A percentile compares a stretch with the other conserved stretches of the same genome.
These are phyloP conservation scores for Cheilosia pagana DNA, from an alignment of 2,888 invertebrate species.

Conservation along the genomic window DNA sequence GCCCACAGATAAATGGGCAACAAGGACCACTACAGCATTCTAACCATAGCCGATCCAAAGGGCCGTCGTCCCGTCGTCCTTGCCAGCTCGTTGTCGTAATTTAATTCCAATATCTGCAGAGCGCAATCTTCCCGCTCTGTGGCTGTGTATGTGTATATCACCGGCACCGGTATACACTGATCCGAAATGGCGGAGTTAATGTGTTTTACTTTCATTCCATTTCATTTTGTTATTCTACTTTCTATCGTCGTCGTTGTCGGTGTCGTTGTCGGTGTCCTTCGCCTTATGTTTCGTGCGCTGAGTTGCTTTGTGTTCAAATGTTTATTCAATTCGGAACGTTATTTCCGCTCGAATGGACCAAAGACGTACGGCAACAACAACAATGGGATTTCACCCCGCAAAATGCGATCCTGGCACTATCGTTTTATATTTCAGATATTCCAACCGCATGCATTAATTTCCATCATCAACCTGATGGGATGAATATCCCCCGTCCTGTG, in stretches of 20 bases:
- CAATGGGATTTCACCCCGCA: constrained; percentile 39
- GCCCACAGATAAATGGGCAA: constrained; percentile 68
- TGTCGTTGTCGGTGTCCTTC: constrained; percentile 33
- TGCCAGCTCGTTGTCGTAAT: constrained; percentile 71
- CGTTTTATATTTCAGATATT: constrained; percentile 57
- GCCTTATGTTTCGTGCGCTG: constrained; percentile 58
- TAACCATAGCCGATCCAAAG: background rate
- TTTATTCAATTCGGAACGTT: constrained; percentile 67
- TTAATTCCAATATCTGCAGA: constrained; percentile 72
- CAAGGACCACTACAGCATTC: constrained; percentile 31
- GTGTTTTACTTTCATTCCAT: constrained; percentile 72
- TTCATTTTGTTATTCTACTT: constrained; percentile 60
- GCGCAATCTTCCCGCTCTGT: constrained; percentile 29
- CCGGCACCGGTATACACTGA: constrained; percentile 23
- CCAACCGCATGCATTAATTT: constrained; percentile 62
- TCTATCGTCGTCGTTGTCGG: constrained; percentile 21
- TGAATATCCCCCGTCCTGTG: constrained; percentile 23
- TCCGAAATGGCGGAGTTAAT: constrained; percentile 66
- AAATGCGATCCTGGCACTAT: constrained; percentile 39
- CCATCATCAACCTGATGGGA: constrained; percentile 54
- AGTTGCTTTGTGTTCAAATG: constrained; percentile 59
- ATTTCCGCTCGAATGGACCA: constrained; percentile 57
- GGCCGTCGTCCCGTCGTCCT: constrained; percentile 14
- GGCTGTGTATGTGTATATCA: background rate
- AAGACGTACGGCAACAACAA: constrained; percentile 28